A percentile compares a stretch with the other conserved stretches of the same genome.
Conservation (phyloP, 2,113 vertebrate genomes). For the Gracilinanus agilis region DNA sequence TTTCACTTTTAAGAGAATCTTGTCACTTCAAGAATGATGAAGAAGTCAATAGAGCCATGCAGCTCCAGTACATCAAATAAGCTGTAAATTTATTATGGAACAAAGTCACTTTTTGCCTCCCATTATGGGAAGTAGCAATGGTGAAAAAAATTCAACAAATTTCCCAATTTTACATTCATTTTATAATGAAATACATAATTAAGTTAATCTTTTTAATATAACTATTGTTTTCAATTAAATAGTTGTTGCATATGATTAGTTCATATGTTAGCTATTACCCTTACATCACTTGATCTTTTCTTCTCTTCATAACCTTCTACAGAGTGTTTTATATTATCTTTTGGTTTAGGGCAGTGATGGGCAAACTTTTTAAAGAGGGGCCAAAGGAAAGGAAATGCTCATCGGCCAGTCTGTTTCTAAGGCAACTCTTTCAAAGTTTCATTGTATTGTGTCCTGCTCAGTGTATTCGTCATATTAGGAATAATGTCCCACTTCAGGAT, state of each 20-base stretch:
- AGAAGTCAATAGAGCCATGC: neutral
- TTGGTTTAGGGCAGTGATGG: neutral
- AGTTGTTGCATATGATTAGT: neutral
- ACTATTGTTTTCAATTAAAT: neutral
- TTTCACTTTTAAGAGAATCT: neutral
- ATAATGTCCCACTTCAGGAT: no score
- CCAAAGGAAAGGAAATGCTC: no score
- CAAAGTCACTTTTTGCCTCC: neutral
- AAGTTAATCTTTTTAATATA: neutral
- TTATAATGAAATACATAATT: neutral
- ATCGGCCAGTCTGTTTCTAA: no score
- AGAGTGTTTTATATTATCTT: neutral
- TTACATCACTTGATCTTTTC: neutral
- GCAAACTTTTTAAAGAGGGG: no score
- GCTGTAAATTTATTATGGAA: neutral
- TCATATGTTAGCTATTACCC: neutral
- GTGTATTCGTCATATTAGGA: no score
- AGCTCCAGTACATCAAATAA: neutral
- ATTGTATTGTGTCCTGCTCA: no score
- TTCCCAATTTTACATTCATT: neutral
- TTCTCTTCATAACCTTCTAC: neutral
- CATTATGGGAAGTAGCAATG: neutral
- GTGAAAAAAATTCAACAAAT: neutral
- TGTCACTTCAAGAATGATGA: neutral
- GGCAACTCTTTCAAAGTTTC: no score